phyloP scores from a whole-genome alignment of 2,888 invertebrate species.

The Harpalus rufipes region DNA sequence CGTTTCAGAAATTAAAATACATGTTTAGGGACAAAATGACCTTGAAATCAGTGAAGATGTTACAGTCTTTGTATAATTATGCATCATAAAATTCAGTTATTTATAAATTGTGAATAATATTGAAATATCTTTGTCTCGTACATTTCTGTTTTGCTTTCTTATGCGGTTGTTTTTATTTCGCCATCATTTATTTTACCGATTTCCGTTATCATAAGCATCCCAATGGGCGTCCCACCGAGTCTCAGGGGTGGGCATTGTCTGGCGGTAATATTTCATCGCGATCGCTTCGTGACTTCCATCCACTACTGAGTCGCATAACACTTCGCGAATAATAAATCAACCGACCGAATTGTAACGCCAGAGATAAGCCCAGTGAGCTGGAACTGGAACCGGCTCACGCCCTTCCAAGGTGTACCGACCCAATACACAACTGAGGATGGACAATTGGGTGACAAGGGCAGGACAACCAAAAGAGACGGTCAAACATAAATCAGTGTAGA shows the following conservation, averaged over 20 bases:
- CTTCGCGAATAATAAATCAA: slow-evolving; percentile 49
- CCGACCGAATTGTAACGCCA: slow-evolving; percentile 49
- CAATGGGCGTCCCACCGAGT: slow-evolving; percentile 42
- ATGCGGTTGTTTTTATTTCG: slow-evolving; percentile 62
- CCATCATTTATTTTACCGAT: slow-evolving; percentile 70
- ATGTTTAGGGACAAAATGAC: no score
- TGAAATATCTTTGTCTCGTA: no score
- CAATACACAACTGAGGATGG: not conserved
- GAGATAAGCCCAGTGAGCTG: slow-evolving; percentile 40
- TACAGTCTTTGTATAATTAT: no score
- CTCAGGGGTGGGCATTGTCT: slow-evolving; percentile 69
- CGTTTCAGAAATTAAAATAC: no score
- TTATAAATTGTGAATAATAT: no score
- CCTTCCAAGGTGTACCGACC: not conserved
- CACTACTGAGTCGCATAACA: slow-evolving; percentile 47
- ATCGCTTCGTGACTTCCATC: slow-evolving; percentile 70
- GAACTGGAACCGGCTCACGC: not conserved
- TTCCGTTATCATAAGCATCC: slow-evolving; percentile 70
- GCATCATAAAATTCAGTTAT: no score
- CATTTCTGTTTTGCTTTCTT: no score
- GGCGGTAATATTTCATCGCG: slow-evolving; percentile 70
- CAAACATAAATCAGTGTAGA: no score
- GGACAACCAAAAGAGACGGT: no score
- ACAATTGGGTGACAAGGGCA: slow-evolving; percentile 26
- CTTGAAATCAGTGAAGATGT: no score